Evolutionary conservation across 1,140 invertebrate species (phyloP), one percentile per base, ranked within the genome.

Genomic region (Drosophila ficusphila): DNA sequence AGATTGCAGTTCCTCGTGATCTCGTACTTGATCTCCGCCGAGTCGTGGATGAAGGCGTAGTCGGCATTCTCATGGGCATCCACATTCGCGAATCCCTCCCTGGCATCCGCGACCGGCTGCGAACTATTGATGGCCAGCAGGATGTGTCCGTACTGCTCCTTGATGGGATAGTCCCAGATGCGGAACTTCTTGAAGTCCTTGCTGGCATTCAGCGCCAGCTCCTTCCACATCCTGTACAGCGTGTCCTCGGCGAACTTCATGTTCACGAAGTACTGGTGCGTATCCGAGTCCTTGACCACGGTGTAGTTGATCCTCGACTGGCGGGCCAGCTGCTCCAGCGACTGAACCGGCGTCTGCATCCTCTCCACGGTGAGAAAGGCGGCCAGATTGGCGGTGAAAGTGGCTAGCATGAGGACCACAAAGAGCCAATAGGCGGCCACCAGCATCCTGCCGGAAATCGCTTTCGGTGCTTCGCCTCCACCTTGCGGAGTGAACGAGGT

Each of bases 331-430:
- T 97, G 97, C 79, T 98, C 97, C 79, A 98, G 91, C 0, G 96
- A 97, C 77, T 96, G 95, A 0, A 98, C 96, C 0, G 96, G 96
- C 1, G 96, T 95, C 95, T 97, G 97, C 97, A 98, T 98, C 89
- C 97, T 94, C 92, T 98, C 98, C 2, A 99, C 98, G 0, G 98
- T 99, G 0, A 99, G 93, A 91, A 99, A 99, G 1, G 98, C 98
- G 3, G 98, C 98, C 69, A 99, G 92, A 92, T 99, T 99, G 3
- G 98, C 98, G 0, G 98, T 99, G 91, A 99, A 99, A 0, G 98
- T 98, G 0, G 97, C 97, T 72, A 98, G 90, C 96, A 98, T 98
- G 1, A 98, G 93, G 0, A 98, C 96, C 2, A 98, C 97, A 91
- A 98, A 98, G 0, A 98, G 92, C 97, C 97, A 98, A 90, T 98